Evolutionary conservation across 2,113 vertebrate species (phyloP), one percentile per base, ranked within the genome.

Genomic region (Garra rufa): DNA sequence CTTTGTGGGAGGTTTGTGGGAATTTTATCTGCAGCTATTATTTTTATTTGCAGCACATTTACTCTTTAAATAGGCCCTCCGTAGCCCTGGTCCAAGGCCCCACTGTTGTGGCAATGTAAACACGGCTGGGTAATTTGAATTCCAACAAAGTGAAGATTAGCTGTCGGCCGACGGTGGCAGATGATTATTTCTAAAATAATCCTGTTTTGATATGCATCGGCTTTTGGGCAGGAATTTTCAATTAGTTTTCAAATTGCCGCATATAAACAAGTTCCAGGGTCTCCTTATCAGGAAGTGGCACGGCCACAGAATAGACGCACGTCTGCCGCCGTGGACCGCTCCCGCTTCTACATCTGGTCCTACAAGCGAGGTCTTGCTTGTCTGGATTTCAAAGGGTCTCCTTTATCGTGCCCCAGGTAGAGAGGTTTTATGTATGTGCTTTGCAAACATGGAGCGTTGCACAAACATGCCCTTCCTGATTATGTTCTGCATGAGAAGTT

Each of bases 121-220:
- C 93, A 95, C 91, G 88, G 90, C 90, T 92, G 94, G 93, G 93
- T 94, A 93, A 95, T 95, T 95, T 95, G 90, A 95, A 95, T 95
- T 94, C 93, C 94, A 94, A 94, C 94, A 94, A 95, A 94, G 92
- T 95, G 91, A 92, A 95, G 94, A 95, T 95, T 95, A 95, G 94
- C 92, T 90, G 88, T 91, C 92, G 92, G 93, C 91, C 93, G 92
- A 93, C 93, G 94, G 92, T 93, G 93, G 93, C 90, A 91, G 91
- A 82, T 88, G 95, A 95, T 95, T 95, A 95, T 95, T 95, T 94
- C 92, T 90, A 94, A 94, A 95, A 95, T 95, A 95, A 95, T 95
- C 93, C 93, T 94, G 92, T 94, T 95, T 95, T 94, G 94, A 95
- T 95, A 95, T 95, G 94, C 95, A 95, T 95, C 95, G 92, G 92